These are phyloP conservation scores for Euwallacea similis DNA, from an alignment of 1,140 invertebrate genomes.

Conservation along the genomic window DNA sequence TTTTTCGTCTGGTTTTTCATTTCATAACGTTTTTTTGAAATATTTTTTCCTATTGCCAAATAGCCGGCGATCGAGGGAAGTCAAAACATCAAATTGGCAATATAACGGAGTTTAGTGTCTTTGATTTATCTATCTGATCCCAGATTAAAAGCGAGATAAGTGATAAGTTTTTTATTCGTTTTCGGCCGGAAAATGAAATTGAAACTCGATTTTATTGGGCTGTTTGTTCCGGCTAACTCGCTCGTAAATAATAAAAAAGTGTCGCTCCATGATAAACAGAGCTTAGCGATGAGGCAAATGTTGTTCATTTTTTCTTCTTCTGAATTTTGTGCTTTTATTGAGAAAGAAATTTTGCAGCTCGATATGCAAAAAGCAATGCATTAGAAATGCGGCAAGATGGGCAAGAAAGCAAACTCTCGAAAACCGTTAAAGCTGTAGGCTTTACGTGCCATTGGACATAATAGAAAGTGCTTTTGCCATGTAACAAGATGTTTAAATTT, in stretches of 20 bases:
- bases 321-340: too few species aligned
- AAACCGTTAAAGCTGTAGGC: too few species aligned
- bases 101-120: conserved; percentile 12
- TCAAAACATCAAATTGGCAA: not conserved
- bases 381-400: not conserved
- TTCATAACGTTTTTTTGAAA: too few species aligned
- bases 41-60: too few species aligned
- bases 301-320: not conserved
- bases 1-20: too few species aligned
- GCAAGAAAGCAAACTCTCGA: too few species aligned
- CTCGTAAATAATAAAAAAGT: conserved; percentile 39
- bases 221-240: conserved; percentile 35
- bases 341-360: too few species aligned
- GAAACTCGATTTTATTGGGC: conserved; percentile 37
- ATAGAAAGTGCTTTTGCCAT: too few species aligned
- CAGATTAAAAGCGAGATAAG: conserved; percentile 36
- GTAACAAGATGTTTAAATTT: too few species aligned
- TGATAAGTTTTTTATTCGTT: conserved; percentile 35
- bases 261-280: conserved; percentile 38
- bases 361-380: too few species aligned
- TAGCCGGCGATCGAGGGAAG: not conserved
- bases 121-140: conserved; percentile 33
- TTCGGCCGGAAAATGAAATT: conserved; percentile 24
- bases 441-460: too few species aligned
- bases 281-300: conserved; percentile 28